These are phyloP conservation scores for Drosophila paucipuncta DNA, from an alignment of 2,888 invertebrate genomes.

Conservation along the genomic window DNA sequence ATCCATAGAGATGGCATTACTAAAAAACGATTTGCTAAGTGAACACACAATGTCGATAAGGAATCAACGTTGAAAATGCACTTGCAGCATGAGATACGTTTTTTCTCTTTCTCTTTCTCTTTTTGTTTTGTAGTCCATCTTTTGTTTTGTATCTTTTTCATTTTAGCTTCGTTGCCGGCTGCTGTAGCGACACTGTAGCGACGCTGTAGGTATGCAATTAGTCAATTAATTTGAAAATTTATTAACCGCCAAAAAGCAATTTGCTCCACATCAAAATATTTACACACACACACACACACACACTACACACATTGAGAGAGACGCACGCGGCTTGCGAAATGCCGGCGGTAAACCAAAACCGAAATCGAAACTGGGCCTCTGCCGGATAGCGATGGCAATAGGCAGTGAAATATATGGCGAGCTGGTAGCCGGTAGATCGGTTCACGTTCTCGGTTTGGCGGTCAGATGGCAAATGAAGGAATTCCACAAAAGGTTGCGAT, in stretches of 20 bases:
- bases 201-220: slow-evolving; percentile 82
- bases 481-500: slow-evolving; percentile 43
- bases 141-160: slow-evolving; percentile 13
- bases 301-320: slow-evolving; percentile 8
- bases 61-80: slow-evolving; percentile 41
- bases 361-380: slow-evolving; percentile 20
- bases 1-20: slow-evolving; percentile 17
- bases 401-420: slow-evolving; percentile 15
- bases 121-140: slow-evolving; percentile 10
- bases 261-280: slow-evolving; percentile 69
- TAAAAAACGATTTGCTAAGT: slow-evolving; percentile 5
- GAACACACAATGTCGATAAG: slow-evolving; percentile 25
- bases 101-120: neutral
- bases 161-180: neutral
- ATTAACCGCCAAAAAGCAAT: slow-evolving; percentile 82
- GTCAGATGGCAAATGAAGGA: slow-evolving; percentile 62
- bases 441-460: slow-evolving; percentile 50
- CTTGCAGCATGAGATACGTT: slow-evolving; percentile 26
- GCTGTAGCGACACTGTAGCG: slow-evolving; percentile 57
- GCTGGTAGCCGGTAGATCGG: slow-evolving; percentile 29
- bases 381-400: slow-evolving; percentile 41
- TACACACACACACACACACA: slow-evolving; percentile 42
- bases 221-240: slow-evolving; percentile 83
- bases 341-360: slow-evolving; percentile 80
- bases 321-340: slow-evolving; percentile 57